Conservation (phyloP, 2,888 invertebrate genomes). For the Nesidiocoris tenuis region DNA sequence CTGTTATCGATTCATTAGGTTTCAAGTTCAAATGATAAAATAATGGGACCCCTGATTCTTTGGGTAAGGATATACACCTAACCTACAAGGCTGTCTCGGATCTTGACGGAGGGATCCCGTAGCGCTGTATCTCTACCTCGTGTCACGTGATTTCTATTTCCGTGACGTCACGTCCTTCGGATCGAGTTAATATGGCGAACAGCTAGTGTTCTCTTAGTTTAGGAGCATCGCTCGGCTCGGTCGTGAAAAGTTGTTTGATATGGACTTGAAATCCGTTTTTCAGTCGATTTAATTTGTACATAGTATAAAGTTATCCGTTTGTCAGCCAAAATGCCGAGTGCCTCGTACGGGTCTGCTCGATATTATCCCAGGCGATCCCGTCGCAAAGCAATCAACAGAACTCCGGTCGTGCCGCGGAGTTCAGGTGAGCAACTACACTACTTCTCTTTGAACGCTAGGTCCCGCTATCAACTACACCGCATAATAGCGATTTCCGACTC, state of each 20-base stretch:
- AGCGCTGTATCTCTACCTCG: background rate
- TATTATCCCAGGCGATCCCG: slow-evolving; percentile 88
- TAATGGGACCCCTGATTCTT: too few species aligned
- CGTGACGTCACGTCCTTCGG: background rate
- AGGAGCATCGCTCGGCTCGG: background rate
- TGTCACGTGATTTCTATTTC: background rate
- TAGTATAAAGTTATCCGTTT: background rate
- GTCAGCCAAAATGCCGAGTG: slow-evolving; percentile 81
- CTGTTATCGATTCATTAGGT: too few species aligned
- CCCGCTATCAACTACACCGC: background rate
- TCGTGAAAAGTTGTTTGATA: background rate
- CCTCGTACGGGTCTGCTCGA: slow-evolving; percentile 89
- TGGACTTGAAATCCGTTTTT: background rate
- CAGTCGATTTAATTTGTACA: slow-evolving; percentile 1
- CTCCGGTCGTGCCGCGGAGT: slow-evolving; percentile 70
- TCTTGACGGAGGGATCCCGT: too few species aligned
- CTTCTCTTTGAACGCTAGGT: background rate
- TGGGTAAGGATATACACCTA: too few species aligned
- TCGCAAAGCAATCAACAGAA: slow-evolving; percentile 87
- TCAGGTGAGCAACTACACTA: slow-evolving; percentile 29
- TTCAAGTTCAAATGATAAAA: too few species aligned
- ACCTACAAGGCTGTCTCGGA: too few species aligned
- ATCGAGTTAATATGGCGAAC: background rate
- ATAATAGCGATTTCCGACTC: background rate
- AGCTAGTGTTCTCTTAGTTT: background rate